Evolutionary conservation across 1,140 invertebrate species (phyloP).

Genomic region (Drosophila kikkawai): DNA sequence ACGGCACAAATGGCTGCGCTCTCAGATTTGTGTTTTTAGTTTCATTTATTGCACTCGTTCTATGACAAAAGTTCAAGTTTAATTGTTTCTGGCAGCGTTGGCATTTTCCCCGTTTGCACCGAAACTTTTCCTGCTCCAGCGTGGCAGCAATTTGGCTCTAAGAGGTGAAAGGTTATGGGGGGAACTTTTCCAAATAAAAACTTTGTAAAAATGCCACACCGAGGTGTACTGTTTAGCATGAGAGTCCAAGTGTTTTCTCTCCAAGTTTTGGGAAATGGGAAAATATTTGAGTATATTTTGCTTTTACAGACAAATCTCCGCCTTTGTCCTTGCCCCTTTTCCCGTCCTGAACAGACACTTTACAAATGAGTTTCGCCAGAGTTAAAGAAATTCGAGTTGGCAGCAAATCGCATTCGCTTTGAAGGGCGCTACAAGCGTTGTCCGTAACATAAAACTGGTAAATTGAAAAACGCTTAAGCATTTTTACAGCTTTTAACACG

Average conservation of each 20-base stretch:
- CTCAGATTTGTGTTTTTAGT: constrained; percentile 61
- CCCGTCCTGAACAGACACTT: constrained; percentile 28
- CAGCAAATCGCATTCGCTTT: constrained; percentile 73
- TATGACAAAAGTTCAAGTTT: constrained; percentile 81
- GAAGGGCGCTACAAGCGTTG: constrained; percentile 26
- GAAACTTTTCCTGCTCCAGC: constrained; percentile 53
- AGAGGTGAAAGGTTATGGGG: constrained; percentile 50
- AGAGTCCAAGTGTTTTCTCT: neutral
- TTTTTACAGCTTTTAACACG: constrained; percentile 83
- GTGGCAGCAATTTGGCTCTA: constrained; percentile 27
- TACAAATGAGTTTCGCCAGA: constrained; percentile 64
- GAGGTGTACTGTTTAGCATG: constrained; percentile 18
- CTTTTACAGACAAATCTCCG: constrained; percentile 8
- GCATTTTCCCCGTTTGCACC: constrained; percentile 51
- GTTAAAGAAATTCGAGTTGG: constrained; percentile 72
- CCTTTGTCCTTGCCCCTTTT: constrained; percentile 1
- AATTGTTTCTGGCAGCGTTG: constrained; percentile 77
- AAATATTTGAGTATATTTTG: neutral
- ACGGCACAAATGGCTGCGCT: constrained; percentile 57
- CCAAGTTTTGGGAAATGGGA: neutral
- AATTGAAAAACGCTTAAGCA: constrained; percentile 83
- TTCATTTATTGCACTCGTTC: constrained; percentile 49
- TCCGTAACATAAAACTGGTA: constrained; percentile 74
- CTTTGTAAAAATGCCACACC: constrained; percentile 20
- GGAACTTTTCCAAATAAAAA: constrained; percentile 47